phyloP scores from a whole-genome alignment of 2,888 invertebrate species.

The Cremastobaeus sp. region DNA sequence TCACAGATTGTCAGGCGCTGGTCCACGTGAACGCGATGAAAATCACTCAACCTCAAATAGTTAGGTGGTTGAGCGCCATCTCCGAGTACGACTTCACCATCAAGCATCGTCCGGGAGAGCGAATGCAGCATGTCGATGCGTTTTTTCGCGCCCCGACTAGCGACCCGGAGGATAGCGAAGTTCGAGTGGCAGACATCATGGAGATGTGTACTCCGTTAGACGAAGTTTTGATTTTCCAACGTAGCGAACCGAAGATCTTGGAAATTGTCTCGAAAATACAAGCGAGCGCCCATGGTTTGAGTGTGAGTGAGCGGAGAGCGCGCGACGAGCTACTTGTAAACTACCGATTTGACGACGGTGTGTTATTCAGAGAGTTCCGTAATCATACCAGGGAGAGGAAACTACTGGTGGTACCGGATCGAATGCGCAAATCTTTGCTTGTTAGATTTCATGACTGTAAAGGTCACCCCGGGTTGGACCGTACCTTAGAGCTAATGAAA shows the following conservation, averaged over 20 bases:
- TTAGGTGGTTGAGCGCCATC: background rate
- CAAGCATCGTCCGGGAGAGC: background rate
- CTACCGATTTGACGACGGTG: background rate
- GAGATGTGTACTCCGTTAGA: background rate
- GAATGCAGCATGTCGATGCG: constrained; percentile 8
- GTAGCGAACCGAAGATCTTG: background rate
- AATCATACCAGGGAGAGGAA: background rate
- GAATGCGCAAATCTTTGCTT: background rate
- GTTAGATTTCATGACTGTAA: background rate
- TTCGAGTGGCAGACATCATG: background rate
- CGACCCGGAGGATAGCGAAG: background rate
- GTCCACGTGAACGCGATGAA: constrained; percentile 32
- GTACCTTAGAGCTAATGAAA: background rate
- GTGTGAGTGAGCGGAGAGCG: background rate
- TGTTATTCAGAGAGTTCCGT: background rate
- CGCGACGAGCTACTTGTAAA: background rate
- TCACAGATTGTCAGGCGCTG: background rate
- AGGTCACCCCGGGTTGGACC: background rate
- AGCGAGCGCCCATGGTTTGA: background rate
- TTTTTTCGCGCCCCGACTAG: background rate
- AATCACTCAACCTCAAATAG: constrained; percentile 2
- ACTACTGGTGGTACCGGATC: background rate
- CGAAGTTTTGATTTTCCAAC: background rate
- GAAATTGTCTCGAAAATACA: background rate
- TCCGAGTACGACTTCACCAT: background rate